Evolutionary conservation across 30 jellyfish, hydroid and myxozoan genomes (phyloP), one percentile per base, ranked within the genome.

Genomic region (Hydra vulgaris): DNA sequence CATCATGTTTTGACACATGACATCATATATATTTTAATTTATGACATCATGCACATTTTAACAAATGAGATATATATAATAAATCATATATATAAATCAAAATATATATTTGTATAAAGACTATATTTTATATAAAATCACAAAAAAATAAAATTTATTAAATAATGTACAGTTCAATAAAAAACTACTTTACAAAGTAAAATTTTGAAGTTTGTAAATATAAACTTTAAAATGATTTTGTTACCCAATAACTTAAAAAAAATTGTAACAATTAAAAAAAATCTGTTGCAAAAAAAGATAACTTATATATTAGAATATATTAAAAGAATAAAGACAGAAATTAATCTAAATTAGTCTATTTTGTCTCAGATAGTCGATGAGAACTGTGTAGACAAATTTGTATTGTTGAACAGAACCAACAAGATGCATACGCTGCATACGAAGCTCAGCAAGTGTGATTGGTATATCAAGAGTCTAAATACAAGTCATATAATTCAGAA

Each of bases 361-460:
- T 76, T 96, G 73, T 81, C 85, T 83, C 15, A 92, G 85, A 79
- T 92, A 83, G 68, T 80, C 82, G 27, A 87, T 73, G 7, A 92
- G 79, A 22, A 87, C 94, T 53, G 79, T 91, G 76, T 92, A 87
- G 67, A 86, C 96, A 66, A 92, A 92, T 26, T 92, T 83, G 77
- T 83, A 92, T 23, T 92, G 95, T 7, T 88, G 83, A 18, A 78
- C 98, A 7, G 96, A 80, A 71, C 82, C 89, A 15, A 92, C 98
- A 27, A 92, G 52, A 53, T 84, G 77, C 98, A 92, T 92, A 80
- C 98, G 79, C 53, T 92, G 98, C 17, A 96, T 75, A 18, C 98
- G 98, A 0, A 92, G 86, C 23, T 95, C 76, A 23, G 98, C 98
- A 23, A 92, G 79, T 19, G 90, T 87, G 95, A 92, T 74, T 8